Evolutionary conservation across 2,113 vertebrate genomes (phyloP).

Genomic region (Malurus elegans): DNA sequence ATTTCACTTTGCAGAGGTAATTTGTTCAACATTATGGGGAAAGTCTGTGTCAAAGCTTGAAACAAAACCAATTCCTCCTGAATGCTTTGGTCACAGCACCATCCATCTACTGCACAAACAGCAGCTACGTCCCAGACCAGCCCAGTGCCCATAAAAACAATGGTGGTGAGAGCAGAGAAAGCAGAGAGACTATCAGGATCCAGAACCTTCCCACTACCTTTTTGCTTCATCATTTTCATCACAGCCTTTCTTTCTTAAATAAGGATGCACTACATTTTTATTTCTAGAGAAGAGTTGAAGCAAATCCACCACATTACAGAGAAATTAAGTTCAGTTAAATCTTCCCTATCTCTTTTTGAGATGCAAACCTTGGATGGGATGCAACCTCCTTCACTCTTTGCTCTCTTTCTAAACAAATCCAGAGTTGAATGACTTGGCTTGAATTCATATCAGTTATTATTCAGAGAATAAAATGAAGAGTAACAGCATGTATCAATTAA

Average conservation of each 20-base stretch:
- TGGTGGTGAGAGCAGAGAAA: neutral
- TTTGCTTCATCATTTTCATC: neutral
- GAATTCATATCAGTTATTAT: neutral
- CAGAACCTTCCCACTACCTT: neutral
- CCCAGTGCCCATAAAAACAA: neutral
- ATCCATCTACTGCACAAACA: neutral
- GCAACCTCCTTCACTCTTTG: neutral
- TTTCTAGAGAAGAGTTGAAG: neutral
- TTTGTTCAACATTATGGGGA: neutral
- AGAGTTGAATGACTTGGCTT: neutral
- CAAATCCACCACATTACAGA: neutral
- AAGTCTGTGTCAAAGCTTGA: neutral
- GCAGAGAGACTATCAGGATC: neutral
- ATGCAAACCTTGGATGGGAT: neutral
- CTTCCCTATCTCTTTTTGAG: neutral
- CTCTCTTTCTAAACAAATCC: neutral
- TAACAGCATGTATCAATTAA: neutral
- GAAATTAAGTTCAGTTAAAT: neutral
- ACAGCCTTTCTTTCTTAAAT: neutral
- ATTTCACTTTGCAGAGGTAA: neutral
- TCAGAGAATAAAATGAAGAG: neutral
- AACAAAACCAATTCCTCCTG: neutral
- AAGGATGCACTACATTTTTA: neutral
- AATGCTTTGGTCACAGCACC: neutral
- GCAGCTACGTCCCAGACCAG: neutral